Percentiles rank a stretch among this genome's conserved stretches.
These are phyloP conservation scores for Ypsolopha sequella DNA, from an alignment of 2,888 invertebrate genomes.

Conservation along the genomic window DNA sequence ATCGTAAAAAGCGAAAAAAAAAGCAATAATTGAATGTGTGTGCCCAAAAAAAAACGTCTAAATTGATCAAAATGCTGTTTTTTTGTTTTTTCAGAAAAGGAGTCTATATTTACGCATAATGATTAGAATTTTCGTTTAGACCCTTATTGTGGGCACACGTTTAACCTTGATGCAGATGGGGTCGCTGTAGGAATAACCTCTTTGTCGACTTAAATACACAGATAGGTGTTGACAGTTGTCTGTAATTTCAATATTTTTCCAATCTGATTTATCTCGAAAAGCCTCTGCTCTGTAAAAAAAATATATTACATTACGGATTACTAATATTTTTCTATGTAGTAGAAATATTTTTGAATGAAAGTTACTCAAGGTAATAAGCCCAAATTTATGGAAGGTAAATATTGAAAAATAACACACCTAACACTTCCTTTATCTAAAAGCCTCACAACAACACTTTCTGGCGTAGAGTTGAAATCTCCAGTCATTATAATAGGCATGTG, in stretches of 20 bases:
- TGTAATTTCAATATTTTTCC: slow-evolving; percentile 65
- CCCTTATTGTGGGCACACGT: slow-evolving; percentile 18
- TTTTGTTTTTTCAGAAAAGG: too few species aligned
- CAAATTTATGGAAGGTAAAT: not conserved
- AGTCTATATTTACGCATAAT: too few species aligned
- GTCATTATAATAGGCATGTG: slow-evolving; percentile 87
- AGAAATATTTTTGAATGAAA: not conserved
- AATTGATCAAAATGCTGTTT: too few species aligned
- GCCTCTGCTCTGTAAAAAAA: slow-evolving; percentile 25
- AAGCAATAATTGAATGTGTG: too few species aligned
- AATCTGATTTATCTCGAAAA: slow-evolving; percentile 47
- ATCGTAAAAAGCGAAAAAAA: too few species aligned
- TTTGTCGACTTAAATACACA: slow-evolving; percentile 49
- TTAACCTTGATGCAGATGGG: slow-evolving; percentile 27
- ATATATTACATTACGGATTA: not conserved
- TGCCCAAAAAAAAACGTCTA: too few species aligned
- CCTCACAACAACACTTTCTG: slow-evolving; percentile 78
- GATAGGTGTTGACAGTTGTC: slow-evolving; percentile 73
- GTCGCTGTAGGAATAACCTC: slow-evolving; percentile 22
- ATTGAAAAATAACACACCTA: slow-evolving; percentile 24
- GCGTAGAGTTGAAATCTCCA: slow-evolving; percentile 93
- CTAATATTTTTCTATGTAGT: too few species aligned
- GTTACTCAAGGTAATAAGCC: not conserved
- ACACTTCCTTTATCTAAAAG: slow-evolving; percentile 76
- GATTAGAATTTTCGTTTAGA: not conserved